Evolutionary conservation across 2,888 invertebrate species (phyloP).

Genomic region (Dorcus hopei): DNA sequence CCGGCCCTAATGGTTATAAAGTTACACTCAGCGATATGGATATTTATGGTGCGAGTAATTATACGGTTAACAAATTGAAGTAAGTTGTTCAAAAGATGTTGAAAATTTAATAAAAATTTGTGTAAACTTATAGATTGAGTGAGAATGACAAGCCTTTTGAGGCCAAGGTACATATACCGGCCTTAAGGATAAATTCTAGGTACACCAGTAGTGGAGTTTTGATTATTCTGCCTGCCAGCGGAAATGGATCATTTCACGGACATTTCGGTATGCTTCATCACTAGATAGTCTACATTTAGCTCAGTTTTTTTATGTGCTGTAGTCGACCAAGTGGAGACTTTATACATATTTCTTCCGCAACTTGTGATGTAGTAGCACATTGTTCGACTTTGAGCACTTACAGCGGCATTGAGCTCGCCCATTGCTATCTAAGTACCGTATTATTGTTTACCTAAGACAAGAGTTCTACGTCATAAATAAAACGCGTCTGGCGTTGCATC

Average conservation of each 20-base stretch:
- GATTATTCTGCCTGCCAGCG: constrained; percentile 68
- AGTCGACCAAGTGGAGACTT: no score
- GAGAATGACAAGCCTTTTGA: constrained; percentile 64
- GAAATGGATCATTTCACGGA: constrained; percentile 67
- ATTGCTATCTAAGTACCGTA: no score
- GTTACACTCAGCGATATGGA: constrained; percentile 59
- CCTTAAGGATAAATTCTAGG: constrained; percentile 61
- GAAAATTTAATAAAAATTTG: not conserved
- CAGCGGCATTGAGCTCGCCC: no score
- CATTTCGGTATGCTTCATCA: constrained; percentile 51
- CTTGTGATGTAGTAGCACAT: no score
- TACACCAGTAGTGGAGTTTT: constrained; percentile 68
- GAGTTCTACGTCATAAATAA: no score
- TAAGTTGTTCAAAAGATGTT: constrained; percentile 33
- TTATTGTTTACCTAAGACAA: no score
- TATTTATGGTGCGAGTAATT: constrained; percentile 64
- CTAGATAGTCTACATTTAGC: not conserved
- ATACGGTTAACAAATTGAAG: constrained; percentile 57
- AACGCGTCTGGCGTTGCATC: no score
- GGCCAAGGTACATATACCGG: constrained; percentile 62
- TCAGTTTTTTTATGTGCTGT: no score
- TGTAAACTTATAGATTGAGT: constrained; percentile 47
- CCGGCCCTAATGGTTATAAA: constrained; percentile 58
- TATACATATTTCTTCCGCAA: no score
- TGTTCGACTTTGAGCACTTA: no score